Percentiles rank a stretch among this genome's conserved stretches.
Evolutionary conservation across 2,113 vertebrate genomes (phyloP).

Genomic region (Ictalurus punctatus): DNA sequence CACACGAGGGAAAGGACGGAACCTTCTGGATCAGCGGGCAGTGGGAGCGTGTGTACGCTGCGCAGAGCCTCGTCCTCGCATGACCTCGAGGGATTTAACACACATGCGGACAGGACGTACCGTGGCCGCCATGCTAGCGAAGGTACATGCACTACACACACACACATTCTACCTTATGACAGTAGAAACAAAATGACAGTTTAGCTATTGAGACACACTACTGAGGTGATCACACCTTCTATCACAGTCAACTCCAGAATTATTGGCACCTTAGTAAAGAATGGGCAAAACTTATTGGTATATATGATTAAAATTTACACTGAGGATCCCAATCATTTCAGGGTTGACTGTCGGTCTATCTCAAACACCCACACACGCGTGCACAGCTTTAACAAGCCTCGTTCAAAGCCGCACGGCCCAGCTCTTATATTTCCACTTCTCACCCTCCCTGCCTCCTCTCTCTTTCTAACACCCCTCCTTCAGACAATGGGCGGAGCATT

Average conservation of each 20-base stretch:
- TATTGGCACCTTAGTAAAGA: constrained; percentile 6
- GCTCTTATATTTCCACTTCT: constrained; percentile 8
- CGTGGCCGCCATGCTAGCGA: constrained; percentile 94
- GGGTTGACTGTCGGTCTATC: background rate
- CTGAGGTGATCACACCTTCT: background rate
- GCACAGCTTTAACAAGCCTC: background rate
- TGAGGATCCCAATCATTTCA: background rate
- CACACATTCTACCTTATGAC: background rate
- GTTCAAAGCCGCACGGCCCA: background rate
- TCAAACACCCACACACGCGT: background rate
- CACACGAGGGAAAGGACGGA: constrained; percentile 83
- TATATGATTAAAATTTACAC: background rate
- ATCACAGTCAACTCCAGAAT: background rate
- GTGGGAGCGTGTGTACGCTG: constrained; percentile 87
- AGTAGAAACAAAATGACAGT: background rate
- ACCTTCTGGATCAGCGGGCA: constrained; percentile 69
- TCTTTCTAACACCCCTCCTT: constrained; percentile 66
- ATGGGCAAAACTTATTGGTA: background rate
- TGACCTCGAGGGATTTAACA: constrained; percentile 87
- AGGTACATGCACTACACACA: constrained; percentile 75
- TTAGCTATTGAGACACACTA: background rate
- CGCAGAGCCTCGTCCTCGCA: constrained; percentile 92
- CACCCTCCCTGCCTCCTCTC: constrained; percentile 35
- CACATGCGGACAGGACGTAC: constrained; percentile 82
- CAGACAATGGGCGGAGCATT: constrained; percentile 94